Conservation (phyloP, 1,140 invertebrate species). For the Drosophila ironensis region DNA sequence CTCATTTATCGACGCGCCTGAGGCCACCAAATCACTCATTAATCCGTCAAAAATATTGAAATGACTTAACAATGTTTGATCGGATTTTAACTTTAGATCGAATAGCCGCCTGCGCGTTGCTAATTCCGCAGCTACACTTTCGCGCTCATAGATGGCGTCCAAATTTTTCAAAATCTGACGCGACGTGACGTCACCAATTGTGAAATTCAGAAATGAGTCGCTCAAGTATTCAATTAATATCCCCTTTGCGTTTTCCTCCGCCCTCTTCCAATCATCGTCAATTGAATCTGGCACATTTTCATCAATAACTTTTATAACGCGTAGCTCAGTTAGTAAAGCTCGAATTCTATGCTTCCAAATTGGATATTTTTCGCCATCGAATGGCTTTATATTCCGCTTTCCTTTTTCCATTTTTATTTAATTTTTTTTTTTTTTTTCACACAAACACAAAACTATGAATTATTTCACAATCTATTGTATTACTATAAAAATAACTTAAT, state of each 20-base stretch:
- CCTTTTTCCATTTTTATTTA: slow-evolving; percentile 1
- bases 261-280: background rate
- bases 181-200: background rate
- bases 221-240: slow-evolving; percentile 5
- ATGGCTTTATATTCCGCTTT: slow-evolving; percentile 9
- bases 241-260: background rate
- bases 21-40: slow-evolving; percentile 70
- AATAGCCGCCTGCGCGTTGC: too few relatives aligned
- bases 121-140: slow-evolving; percentile 9
- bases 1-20: slow-evolving; percentile 79
- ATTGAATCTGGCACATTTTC: background rate
- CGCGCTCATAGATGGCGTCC: background rate
- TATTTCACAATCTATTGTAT: too few relatives aligned
- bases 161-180: slow-evolving; percentile 10
- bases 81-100: too few relatives aligned
- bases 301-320: slow-evolving; percentile 45
- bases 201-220: slow-evolving; percentile 8
- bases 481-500: too few relatives aligned
- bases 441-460: too few relatives aligned
- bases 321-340: background rate
- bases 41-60: slow-evolving; percentile 76
- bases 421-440: too few relatives aligned
- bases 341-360: slow-evolving; percentile 18
- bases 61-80: slow-evolving; percentile 64
- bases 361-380: slow-evolving; percentile 8